Percentiles rank a stretch among this genome's conserved stretches.
phyloP scores from a whole-genome alignment of 2,113 vertebrate species.

The Oncorhynchus clarkii region DNA sequence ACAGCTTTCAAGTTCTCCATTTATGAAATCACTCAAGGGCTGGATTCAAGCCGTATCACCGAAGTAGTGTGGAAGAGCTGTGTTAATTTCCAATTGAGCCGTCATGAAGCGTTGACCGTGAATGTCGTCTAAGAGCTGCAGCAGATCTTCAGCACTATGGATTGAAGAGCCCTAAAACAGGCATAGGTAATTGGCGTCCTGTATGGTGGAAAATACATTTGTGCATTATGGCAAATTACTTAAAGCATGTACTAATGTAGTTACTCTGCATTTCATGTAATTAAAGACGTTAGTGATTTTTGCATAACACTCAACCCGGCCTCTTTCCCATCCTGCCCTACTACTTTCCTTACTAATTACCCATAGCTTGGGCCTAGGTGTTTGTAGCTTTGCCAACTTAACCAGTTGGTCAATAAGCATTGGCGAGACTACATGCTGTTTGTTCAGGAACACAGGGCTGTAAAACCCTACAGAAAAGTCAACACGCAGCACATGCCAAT shows the following conservation, averaged over 20 bases:
- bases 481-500: neutral
- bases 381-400: too few species aligned
- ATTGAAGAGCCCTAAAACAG: neutral
- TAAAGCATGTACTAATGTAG: slow-evolving; percentile 60
- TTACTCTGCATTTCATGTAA: neutral
- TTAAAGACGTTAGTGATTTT: too few species aligned
- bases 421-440: neutral
- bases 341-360: neutral
- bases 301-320: too few species aligned
- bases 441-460: too few species aligned
- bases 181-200: slow-evolving; percentile 39
- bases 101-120: too few species aligned
- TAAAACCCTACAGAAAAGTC: neutral
- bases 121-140: too few species aligned
- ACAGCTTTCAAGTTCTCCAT: slow-evolving; percentile 45
- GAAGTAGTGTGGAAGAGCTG: too few species aligned
- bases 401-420: too few species aligned
- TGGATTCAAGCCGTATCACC: too few species aligned
- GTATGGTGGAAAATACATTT: slow-evolving; percentile 51
- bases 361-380: neutral
- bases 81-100: too few species aligned
- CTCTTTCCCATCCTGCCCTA: too few species aligned
- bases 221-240: slow-evolving; percentile 49
- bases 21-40: neutral
- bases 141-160: too few species aligned